Base-by-base conservation (phyloP, 1,140 invertebrate genomes). In the Camponotus floridanus region DNA sequence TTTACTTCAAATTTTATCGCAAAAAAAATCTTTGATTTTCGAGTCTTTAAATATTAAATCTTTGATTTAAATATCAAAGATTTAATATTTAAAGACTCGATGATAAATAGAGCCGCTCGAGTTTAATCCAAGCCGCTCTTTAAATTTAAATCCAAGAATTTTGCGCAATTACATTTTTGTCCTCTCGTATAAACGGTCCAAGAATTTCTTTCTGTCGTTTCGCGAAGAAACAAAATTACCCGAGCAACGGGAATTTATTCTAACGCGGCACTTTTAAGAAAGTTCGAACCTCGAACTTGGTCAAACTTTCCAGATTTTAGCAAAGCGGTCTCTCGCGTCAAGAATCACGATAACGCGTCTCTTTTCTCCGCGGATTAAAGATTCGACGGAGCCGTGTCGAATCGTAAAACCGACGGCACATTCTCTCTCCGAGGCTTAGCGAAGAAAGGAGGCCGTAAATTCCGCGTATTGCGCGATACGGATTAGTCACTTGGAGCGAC, bases 401-500 rank as follows among this genome's bases (percentile, higher is more conserved):
- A 81, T 81, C 67, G 55, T 62, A 61, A 83, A 83, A 61, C 31
- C 26, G 79, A 74, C 51, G 4, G 11, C 79, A 3, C 55, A 26
- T 26, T 33, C 21, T 42, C 59, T 55, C 55, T 39, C 9, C 18
- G 5, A 45, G 39, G 31, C 5, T 2, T 21, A 26, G 8, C 9
- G 55, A 74, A 65, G 48, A 65, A 78, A 85, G 21, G 59, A 42
- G 45, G 26, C 33, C 45, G 73, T 78, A 33, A 76, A 85, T 85
- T 85, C 73, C 36, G 42, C 45, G 45, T 62, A 83, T 4, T 13
- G 57, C n/a, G 59, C 33, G 61, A 74, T 74, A 62, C 39, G 70
- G 57, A 78, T 78, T 85, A 67, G 61, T 76, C 81, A 76, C 4
- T 76, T 31, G 61, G n/a, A 59, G 7, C 42, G 9, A 70, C 11